A percentile compares a stretch with the other conserved stretches of the same genome.
Conservation (phyloP, 2,797 vertebrate species). For the Adelosebastes latens region DNA sequence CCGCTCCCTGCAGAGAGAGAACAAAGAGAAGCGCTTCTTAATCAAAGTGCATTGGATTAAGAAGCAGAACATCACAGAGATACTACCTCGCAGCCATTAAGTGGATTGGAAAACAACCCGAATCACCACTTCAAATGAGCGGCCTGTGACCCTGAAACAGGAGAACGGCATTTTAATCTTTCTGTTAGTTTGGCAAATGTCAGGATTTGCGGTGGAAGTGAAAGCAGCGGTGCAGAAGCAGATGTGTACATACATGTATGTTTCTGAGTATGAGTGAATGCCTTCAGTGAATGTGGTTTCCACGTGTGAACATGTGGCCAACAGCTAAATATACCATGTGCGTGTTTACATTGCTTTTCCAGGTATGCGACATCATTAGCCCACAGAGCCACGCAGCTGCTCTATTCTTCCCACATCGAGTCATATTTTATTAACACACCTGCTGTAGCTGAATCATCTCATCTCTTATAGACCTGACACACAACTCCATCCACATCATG, state of each 20-base stretch:
- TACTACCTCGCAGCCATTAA: constrained; percentile 63
- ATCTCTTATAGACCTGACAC: constrained; percentile 56
- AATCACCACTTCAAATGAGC: constrained; percentile 76
- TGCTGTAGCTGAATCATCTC: constrained; percentile 71
- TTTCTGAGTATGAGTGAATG: constrained; percentile 7
- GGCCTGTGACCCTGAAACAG: constrained; percentile 70
- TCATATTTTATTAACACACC: constrained; percentile 78
- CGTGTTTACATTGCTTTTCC: constrained; percentile 52
- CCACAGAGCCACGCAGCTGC: constrained; percentile 48
- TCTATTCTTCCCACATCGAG: constrained; percentile 38
- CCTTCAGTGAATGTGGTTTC: constrained; percentile 10
- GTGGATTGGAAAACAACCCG: constrained; percentile 73
- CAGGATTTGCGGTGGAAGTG: constrained; percentile 40
- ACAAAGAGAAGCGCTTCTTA: constrained; percentile 76
- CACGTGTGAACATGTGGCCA: constrained; percentile 26
- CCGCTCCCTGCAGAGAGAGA: constrained; percentile 76
- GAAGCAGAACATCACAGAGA: constrained; percentile 75
- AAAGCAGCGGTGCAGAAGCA: constrained; percentile 37
- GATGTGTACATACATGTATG: constrained; percentile 2
- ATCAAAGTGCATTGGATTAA: constrained; percentile 82
- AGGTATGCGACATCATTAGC: constrained; percentile 57
- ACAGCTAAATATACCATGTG: constrained; percentile 47
- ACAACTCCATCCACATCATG: constrained; percentile 66
- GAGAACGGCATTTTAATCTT: constrained; percentile 76
- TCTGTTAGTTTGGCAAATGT: constrained; percentile 57